These are phyloP conservation scores for Pterostichus niger DNA, from an alignment of 2,888 invertebrate genomes.

Conservation along the genomic window DNA sequence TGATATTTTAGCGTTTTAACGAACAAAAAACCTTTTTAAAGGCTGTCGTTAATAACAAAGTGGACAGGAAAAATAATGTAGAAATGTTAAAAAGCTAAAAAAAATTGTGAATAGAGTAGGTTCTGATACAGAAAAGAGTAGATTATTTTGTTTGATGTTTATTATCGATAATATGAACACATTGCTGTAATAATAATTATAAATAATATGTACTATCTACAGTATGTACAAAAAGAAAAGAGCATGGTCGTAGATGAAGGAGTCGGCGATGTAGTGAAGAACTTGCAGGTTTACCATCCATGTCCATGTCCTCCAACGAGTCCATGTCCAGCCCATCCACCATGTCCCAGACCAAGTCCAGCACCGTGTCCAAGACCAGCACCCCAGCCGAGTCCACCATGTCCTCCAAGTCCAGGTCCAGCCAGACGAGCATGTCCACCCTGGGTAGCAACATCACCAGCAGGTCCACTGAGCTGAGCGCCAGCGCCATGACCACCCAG, in stretches of 20 bases:
- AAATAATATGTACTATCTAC: conserved; percentile 33
- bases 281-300: conserved; percentile 46
- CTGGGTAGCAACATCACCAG: conserved; percentile 71
- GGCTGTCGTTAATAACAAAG: too few species aligned
- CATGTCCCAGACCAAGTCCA: conserved; percentile 30
- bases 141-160: conserved; percentile 24
- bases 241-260: conserved; percentile 20
- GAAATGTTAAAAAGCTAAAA: too few species aligned
- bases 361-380: conserved; percentile 40
- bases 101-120: too few species aligned
- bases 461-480: conserved; percentile 71
- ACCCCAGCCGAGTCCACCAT: conserved; percentile 43
- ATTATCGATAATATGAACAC: conserved; percentile 58
- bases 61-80: too few species aligned
- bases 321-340: conserved; percentile 56
- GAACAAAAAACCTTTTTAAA: too few species aligned
- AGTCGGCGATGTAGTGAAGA: background rate
- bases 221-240: conserved; percentile 38
- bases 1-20: too few species aligned
- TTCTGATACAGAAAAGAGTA: background rate
- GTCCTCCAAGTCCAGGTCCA: conserved; percentile 55
- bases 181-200: conserved; percentile 52
- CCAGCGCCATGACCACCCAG: conserved; percentile 71
- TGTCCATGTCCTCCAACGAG: conserved; percentile 38
- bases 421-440: conserved; percentile 68